phyloP scores from a whole-genome alignment of 2,797 vertebrate genomes.

The Nasua narica region DNA sequence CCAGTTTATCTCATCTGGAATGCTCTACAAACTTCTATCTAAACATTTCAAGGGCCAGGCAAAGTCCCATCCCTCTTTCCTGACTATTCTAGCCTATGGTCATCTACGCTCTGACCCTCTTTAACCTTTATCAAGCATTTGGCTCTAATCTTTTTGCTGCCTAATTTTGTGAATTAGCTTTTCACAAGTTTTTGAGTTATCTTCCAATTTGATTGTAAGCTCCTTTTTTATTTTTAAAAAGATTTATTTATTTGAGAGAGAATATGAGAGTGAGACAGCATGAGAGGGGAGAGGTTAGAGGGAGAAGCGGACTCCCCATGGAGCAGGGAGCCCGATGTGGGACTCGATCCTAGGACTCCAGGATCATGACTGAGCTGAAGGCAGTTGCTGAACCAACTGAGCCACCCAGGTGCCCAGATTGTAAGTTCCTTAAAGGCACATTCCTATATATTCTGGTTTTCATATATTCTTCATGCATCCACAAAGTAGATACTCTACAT shows the following conservation, averaged over 20 bases:
- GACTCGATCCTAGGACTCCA: no score
- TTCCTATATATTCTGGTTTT: not conserved
- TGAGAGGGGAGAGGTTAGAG: no score
- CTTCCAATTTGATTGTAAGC: not conserved
- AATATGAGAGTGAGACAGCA: no score
- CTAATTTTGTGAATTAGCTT: not conserved
- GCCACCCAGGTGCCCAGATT: no score
- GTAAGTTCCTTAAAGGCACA: not conserved
- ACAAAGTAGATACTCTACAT: not conserved
- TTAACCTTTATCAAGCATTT: not conserved
- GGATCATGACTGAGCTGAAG: no score
- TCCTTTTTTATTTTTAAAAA: no score
- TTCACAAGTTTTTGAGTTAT: constrained; percentile 2
- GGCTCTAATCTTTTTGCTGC: not conserved
- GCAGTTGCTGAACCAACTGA: no score
- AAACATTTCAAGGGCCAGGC: not conserved
- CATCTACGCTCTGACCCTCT: not conserved
- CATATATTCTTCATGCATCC: not conserved
- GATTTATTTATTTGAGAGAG: no score
- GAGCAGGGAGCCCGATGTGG: no score
- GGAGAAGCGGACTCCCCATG: no score
- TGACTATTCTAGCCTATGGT: not conserved
- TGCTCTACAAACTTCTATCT: not conserved
- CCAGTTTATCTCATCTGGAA: not conserved
- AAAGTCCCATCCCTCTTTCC: not conserved